Percentiles rank a stretch among this genome's conserved stretches.
These are phyloP conservation scores for Hylia prasina DNA, from an alignment of 2,113 vertebrate species.

Conservation along the genomic window DNA sequence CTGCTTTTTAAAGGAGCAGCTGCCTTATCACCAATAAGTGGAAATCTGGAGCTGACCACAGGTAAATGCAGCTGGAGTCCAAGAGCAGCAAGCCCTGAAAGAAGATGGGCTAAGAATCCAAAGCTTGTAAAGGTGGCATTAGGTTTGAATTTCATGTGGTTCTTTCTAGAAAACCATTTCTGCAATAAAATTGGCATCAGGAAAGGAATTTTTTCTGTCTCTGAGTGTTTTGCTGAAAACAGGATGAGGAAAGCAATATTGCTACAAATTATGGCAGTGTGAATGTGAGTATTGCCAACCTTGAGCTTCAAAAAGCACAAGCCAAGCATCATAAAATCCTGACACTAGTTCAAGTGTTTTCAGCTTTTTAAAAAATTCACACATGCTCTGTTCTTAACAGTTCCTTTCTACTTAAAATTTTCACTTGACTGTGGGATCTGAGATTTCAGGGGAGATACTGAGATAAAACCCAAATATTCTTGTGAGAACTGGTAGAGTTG, in stretches of 20 bases:
- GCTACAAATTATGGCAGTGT: not conserved
- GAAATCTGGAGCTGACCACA: not conserved
- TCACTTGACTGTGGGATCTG: not conserved
- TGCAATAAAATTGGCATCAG: not conserved
- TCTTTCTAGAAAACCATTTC: not conserved
- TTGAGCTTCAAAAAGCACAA: not conserved
- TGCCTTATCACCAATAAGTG: not conserved
- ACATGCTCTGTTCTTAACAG: not conserved
- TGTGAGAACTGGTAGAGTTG: not conserved
- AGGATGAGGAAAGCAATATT: not conserved
- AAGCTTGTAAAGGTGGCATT: not conserved
- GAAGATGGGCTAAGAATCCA: not conserved
- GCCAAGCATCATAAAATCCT: constrained; percentile 3
- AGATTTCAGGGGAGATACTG: not conserved
- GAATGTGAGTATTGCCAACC: not conserved
- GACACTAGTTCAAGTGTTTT: not conserved
- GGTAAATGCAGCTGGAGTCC: not conserved
- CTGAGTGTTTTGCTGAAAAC: not conserved
- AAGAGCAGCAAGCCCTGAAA: not conserved
- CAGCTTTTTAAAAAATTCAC: not conserved
- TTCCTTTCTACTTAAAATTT: constrained; percentile 4
- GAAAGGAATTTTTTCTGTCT: not conserved
- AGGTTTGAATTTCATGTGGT: not conserved
- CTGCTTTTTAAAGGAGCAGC: not conserved
- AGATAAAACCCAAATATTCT: not conserved